Evolutionary conservation across 2,888 invertebrate species (phyloP).

Genomic region (Noctua pronuba): DNA sequence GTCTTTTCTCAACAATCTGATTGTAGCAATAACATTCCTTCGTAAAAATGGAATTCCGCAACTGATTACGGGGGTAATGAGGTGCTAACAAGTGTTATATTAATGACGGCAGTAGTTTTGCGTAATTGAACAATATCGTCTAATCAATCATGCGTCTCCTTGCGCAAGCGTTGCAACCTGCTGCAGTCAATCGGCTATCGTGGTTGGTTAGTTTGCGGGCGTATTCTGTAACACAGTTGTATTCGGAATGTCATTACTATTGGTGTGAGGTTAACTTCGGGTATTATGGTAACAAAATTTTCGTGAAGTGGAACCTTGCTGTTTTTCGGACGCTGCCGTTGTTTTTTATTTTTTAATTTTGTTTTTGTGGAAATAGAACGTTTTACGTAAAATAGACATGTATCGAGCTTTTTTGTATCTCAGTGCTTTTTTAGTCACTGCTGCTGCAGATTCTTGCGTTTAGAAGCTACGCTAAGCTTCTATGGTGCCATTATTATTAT

Average conservation of each 20-base stretch:
- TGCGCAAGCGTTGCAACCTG: slow-evolving; percentile 57
- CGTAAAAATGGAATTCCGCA: slow-evolving; percentile 30
- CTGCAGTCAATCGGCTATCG: slow-evolving; percentile 14
- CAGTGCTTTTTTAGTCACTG: background rate
- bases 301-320: background rate
- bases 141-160: slow-evolving; percentile 55
- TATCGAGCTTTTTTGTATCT: background rate
- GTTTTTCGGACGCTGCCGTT: background rate
- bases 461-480: background rate
- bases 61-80: slow-evolving; percentile 34
- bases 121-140: slow-evolving; percentile 53
- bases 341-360: background rate
- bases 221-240: slow-evolving; percentile 27
- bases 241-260: background rate
- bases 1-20: no score
- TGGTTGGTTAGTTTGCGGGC: slow-evolving; percentile 41
- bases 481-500: no score
- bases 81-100: slow-evolving; percentile 47
- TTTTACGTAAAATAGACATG: background rate
- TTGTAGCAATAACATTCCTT: background rate
- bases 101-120: slow-evolving; percentile 49
- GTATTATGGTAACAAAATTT: background rate
- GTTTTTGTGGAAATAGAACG: background rate
- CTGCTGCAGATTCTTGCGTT: background rate
- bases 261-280: background rate